Percentiles rank a stretch among this genome's conserved stretches.
Conservation (phyloP, 2,113 vertebrate genomes). For the Anarhynchus alexandrinus region DNA sequence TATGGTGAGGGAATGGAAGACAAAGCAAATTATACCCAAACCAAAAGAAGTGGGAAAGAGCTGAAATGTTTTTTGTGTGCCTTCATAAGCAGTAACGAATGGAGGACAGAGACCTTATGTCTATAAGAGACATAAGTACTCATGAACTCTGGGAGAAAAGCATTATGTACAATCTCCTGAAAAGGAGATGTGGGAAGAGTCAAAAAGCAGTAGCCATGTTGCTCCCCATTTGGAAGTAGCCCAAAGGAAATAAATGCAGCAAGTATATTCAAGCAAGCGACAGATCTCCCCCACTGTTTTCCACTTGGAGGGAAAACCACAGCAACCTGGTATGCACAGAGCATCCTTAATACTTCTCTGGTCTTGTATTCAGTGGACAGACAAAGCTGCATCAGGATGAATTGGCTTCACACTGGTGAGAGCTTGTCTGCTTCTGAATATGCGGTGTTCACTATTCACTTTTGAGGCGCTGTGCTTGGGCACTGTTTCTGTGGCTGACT, state of each 20-base stretch:
- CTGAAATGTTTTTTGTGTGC: not conserved
- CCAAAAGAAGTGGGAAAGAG: not conserved
- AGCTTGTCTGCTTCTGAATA: not conserved
- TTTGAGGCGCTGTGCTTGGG: not conserved
- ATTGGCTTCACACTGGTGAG: not conserved
- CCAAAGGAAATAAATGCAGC: not conserved
- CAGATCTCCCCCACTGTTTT: not conserved
- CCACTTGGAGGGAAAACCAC: not conserved
- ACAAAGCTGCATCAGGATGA: not conserved
- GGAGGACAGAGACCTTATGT: not conserved
- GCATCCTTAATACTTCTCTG: not conserved
- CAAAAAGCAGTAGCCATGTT: not conserved
- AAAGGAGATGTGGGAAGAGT: not conserved
- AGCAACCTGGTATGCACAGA: not conserved
- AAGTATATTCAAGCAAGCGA: not conserved
- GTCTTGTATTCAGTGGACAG: not conserved
- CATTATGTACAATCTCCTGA: not conserved
- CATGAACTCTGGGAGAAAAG: not conserved
- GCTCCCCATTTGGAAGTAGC: not conserved
- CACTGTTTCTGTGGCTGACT: not conserved
- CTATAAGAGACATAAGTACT: not conserved
- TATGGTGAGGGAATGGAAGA: not conserved
- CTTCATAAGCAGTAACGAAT: not conserved
- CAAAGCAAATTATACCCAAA: not conserved
- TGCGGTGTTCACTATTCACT: not conserved